Evolutionary conservation across 2,113 vertebrate species (phyloP), one percentile per base, ranked within the genome.

Genomic region (Thamnophis sirtalis): DNA sequence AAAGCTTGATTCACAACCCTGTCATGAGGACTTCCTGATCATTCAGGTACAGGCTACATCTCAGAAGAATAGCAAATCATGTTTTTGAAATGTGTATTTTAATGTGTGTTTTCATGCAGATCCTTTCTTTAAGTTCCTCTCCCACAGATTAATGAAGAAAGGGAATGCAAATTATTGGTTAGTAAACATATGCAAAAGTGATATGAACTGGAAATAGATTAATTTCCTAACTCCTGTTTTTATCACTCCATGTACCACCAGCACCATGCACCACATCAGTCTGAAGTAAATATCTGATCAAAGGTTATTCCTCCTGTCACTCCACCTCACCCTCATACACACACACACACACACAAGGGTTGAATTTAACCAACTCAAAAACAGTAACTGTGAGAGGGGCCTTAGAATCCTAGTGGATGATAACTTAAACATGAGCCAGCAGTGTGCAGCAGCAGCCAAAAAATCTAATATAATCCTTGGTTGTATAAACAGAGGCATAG

Each of bases 201-300:
- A 68, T 28, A n/a, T 11, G 38, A 17, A 89, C 4, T 19, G 24
- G 48, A 68, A 89, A 89, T 68, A 68, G 48, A 89, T 58, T 89
- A 89, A 68, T 68, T 89, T 68, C 26, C 43, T 49, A 24, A 48
- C 17, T 43, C 88, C 56, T 58, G 19, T 26, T 58, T 85, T 60
- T 87, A 38, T 95, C 89, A 58, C 85, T 90, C 90, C 15, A 86
- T 92, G 49, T 4, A 22, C 0, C 89, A 90, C 86, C 56, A 93
- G 24, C 43, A 43, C 43, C 43, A 43, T 43, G 43, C 43, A 43
- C 43, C 43, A 43, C 43, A 43, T 43, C 73, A 13, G 63, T 21
- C 90, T 43, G 55, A 89, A 93, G 85, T 63, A 94, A 94, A 68
- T 50, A 53, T 84, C 93, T 55, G 54, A 53, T 91, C 38, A 88